Evolutionary conservation across 2,113 vertebrate species (phyloP).

Genomic region (Callionymus lyra): DNA sequence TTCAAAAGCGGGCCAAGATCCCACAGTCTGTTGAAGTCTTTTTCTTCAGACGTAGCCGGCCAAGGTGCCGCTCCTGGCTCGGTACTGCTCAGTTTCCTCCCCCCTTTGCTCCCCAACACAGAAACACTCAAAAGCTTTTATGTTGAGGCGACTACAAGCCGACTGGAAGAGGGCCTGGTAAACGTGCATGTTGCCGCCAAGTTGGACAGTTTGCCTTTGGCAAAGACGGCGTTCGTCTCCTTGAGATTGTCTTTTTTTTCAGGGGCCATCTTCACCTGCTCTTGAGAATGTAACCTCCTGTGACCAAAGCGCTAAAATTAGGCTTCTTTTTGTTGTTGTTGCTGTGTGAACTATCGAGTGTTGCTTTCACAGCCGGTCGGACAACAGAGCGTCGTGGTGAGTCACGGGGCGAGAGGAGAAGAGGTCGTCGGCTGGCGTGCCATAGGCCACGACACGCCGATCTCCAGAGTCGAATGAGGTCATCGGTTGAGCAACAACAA

Average conservation of each 20-base stretch:
- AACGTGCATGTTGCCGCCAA: constrained; percentile 40
- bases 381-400: constrained; percentile 26
- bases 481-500: constrained; percentile 30
- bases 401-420: constrained; percentile 18
- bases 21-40: constrained; percentile 31
- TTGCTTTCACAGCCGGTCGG: constrained; percentile 17
- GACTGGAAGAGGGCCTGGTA: constrained; percentile 44
- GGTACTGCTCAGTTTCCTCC: constrained; percentile 48
- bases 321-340: constrained; percentile 1
- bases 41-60: constrained; percentile 40
- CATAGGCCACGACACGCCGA: constrained; percentile 22
- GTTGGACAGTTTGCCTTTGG: constrained; percentile 35
- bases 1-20: constrained; percentile 45
- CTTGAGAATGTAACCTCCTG: background rate
- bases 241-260: background rate
- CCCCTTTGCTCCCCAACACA: constrained; percentile 47
- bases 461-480: constrained; percentile 40
- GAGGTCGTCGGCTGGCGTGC: constrained; percentile 3
- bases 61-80: constrained; percentile 28
- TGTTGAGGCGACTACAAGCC: constrained; percentile 46
- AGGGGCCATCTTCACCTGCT: background rate
- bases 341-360: constrained; percentile 7
- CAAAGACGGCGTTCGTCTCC: constrained; percentile 35
- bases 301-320: background rate
- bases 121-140: constrained; percentile 37